These are phyloP conservation scores for Hystrix brachyura DNA, from an alignment of 2,113 vertebrate species.

Conservation along the genomic window DNA sequence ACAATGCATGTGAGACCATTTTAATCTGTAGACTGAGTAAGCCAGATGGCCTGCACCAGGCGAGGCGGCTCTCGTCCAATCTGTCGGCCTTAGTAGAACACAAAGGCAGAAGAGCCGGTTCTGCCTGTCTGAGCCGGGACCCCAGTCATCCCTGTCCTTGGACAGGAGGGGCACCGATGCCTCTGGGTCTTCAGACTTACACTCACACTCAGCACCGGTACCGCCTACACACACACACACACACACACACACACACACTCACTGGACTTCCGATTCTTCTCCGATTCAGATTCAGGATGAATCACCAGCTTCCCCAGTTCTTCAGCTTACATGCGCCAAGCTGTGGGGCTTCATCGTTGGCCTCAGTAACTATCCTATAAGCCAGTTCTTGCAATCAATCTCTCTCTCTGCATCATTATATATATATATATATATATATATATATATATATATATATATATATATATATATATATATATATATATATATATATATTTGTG, in stretches of 20 bases:
- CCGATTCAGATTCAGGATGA: background rate
- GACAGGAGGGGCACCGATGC: background rate
- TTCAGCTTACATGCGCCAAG: background rate
- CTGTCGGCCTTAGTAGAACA: too few species aligned
- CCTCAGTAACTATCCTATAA: background rate
- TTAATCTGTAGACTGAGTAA: background rate
- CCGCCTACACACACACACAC: background rate
- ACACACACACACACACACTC: too few species aligned
- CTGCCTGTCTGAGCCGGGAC: background rate
- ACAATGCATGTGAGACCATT: background rate
- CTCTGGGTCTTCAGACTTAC: background rate
- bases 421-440: too few species aligned
- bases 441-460: too few species aligned
- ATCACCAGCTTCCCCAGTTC: background rate
- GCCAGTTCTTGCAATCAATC: background rate
- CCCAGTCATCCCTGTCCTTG: background rate
- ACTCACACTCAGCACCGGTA: fast-evolving
- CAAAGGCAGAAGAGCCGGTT: background rate
- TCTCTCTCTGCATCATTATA: background rate
- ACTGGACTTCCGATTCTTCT: background rate
- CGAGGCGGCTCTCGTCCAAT: background rate
- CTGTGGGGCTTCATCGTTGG: background rate
- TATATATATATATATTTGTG: background rate
- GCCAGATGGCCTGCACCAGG: background rate
- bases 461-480: too few species aligned